Evolutionary conservation across 2,888 invertebrate species (phyloP).

Genomic region (Drosophila formosana): DNA sequence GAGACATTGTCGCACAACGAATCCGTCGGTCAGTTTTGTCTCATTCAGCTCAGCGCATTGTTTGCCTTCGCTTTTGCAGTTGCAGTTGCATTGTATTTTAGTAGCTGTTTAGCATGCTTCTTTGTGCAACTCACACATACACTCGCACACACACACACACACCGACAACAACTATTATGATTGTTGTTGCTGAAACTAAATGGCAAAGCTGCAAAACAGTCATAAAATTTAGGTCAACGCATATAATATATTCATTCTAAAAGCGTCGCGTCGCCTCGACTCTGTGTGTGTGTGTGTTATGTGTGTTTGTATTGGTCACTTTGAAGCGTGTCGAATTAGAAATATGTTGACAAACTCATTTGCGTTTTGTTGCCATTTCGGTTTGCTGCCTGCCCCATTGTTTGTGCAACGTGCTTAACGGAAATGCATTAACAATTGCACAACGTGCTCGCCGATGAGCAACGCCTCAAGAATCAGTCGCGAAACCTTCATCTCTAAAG

Average conservation of each 20-base stretch:
- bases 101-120: slow-evolving; percentile 79
- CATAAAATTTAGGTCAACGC: slow-evolving; percentile 81
- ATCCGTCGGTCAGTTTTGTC: slow-evolving; percentile 29
- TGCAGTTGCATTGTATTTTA: slow-evolving; percentile 71
- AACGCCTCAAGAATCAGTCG: no score
- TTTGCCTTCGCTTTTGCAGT: slow-evolving; percentile 60
- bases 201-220: slow-evolving; percentile 67
- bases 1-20: slow-evolving; percentile 16
- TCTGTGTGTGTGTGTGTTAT: no score
- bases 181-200: slow-evolving; percentile 58
- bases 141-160: slow-evolving; percentile 35
- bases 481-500: no score
- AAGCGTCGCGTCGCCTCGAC: slow-evolving; percentile 37
- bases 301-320: slow-evolving; percentile 50
- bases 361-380: slow-evolving; percentile 46
- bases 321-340: slow-evolving; percentile 64
- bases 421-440: slow-evolving; percentile 62
- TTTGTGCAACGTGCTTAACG: slow-evolving; percentile 63
- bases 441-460: slow-evolving; percentile 4
- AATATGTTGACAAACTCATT: slow-evolving; percentile 69
- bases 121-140: slow-evolving; percentile 66
- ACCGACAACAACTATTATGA: slow-evolving; percentile 56
- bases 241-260: slow-evolving; percentile 79
- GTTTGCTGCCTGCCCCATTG: slow-evolving; percentile 50
- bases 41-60: slow-evolving; percentile 40